Conservation (phyloP, 2,888 invertebrate species). For the Nemoura dubitans region DNA sequence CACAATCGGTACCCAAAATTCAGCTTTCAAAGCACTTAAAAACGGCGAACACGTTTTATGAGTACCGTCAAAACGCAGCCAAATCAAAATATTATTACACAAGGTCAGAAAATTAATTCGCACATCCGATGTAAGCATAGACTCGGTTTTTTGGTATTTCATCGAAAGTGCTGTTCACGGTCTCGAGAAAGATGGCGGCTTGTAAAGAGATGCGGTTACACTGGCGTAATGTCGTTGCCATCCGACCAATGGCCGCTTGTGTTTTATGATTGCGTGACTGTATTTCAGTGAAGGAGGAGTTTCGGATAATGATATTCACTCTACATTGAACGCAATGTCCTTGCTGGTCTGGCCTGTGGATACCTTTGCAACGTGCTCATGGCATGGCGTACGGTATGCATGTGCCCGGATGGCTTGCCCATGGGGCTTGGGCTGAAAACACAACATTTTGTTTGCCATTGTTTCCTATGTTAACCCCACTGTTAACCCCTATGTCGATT, state of each 20-base stretch:
- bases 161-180: background rate
- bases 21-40: too few species aligned
- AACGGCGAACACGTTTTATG: too few species aligned
- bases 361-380: background rate
- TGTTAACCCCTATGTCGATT: too few species aligned
- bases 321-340: conserved; percentile 29
- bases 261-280: conserved; percentile 41
- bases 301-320: conserved; percentile 41
- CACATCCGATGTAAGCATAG: background rate
- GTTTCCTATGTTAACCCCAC: too few species aligned
- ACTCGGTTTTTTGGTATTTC: background rate
- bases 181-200: conserved; percentile 44
- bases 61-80: too few species aligned
- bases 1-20: too few species aligned
- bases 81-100: too few species aligned
- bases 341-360: background rate
- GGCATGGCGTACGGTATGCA: too few species aligned
- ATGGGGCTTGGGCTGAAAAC: too few species aligned
- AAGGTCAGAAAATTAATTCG: background rate
- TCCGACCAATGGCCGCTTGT: conserved; percentile 35
- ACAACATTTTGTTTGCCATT: too few species aligned
- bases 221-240: background rate
- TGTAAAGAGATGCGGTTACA: conserved; percentile 36
- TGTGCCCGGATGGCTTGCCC: too few species aligned
- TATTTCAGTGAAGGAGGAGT: conserved; percentile 41